These are phyloP conservation scores for Acinonyx jubatus DNA, from an alignment of 2,113 vertebrate species.

Conservation along the genomic window DNA sequence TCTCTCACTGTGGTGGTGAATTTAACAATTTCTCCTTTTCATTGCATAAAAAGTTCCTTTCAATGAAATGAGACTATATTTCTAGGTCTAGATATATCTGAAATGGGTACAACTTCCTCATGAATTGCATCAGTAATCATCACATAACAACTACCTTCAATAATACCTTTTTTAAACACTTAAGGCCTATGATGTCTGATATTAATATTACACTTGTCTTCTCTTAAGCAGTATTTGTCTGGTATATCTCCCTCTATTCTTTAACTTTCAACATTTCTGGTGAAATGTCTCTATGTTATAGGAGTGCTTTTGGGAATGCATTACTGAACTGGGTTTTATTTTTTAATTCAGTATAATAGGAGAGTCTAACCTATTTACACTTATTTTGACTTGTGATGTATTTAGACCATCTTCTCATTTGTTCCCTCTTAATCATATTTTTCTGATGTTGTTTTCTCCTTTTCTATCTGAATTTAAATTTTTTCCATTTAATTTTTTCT, in stretches of 20 bases:
- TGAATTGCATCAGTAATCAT: neutral
- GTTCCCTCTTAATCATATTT: constrained; percentile 1
- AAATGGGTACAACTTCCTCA: neutral
- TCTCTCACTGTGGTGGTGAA: neutral
- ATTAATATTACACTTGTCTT: neutral
- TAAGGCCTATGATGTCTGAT: neutral
- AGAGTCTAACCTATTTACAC: neutral
- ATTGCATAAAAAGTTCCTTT: neutral
- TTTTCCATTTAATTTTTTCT: neutral
- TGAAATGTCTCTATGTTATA: neutral
- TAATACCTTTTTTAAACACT: neutral
- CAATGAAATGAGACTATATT: neutral
- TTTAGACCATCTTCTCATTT: neutral
- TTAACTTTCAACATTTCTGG: neutral
- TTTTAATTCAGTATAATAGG: neutral
- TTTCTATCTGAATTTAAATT: neutral
- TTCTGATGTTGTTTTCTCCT: neutral
- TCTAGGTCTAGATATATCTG: neutral
- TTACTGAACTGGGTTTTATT: neutral
- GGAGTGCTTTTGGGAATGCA: neutral
- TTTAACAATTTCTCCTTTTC: neutral
- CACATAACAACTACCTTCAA: neutral
- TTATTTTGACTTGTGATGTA: neutral
- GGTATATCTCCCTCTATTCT: neutral
- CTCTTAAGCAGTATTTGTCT: neutral